These are phyloP conservation scores for Potamilus streckersoni DNA, from an alignment of 1,140 invertebrate genomes.

Conservation along the genomic window DNA sequence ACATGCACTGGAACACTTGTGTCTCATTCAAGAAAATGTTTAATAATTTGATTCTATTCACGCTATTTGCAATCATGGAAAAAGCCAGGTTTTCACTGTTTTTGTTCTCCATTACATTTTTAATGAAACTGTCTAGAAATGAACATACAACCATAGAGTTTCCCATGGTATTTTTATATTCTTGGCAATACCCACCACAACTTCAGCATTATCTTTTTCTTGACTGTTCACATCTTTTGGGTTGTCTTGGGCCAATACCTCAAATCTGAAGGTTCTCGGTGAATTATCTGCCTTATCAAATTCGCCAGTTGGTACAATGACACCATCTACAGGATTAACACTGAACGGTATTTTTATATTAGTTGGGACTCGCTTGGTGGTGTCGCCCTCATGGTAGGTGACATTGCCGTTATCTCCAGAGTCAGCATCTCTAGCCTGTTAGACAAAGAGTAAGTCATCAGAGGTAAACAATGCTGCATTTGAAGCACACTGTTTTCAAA, in stretches of 20 bases:
- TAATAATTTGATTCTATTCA: no score
- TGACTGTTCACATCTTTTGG: constrained; percentile 9
- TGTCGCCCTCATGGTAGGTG: constrained; percentile 10
- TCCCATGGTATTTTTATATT: no score
- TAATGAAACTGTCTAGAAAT: no score
- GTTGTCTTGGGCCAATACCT: constrained; percentile 24
- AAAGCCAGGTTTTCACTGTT: no score
- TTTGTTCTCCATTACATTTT: no score
- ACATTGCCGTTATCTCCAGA: constrained; percentile 17
- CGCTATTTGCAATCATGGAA: no score
- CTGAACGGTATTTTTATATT: constrained; percentile 9
- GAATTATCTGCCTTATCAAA: background rate
- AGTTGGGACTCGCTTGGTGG: constrained; percentile 15
- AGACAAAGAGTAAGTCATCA: no score
- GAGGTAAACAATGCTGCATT: no score
- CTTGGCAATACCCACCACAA: constrained; percentile 15
- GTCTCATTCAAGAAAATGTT: no score
- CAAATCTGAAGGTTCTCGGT: constrained; percentile 17
- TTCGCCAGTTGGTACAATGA: constrained; percentile 1
- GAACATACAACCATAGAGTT: no score
- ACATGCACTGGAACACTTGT: no score
- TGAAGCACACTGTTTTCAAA: no score
- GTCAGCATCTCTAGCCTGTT: constrained; percentile 21
- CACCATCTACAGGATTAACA: constrained; percentile 2
- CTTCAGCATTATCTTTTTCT: constrained; percentile 26